Conservation (phyloP, 2,113 vertebrate species). For the Gallinago media region DNA sequence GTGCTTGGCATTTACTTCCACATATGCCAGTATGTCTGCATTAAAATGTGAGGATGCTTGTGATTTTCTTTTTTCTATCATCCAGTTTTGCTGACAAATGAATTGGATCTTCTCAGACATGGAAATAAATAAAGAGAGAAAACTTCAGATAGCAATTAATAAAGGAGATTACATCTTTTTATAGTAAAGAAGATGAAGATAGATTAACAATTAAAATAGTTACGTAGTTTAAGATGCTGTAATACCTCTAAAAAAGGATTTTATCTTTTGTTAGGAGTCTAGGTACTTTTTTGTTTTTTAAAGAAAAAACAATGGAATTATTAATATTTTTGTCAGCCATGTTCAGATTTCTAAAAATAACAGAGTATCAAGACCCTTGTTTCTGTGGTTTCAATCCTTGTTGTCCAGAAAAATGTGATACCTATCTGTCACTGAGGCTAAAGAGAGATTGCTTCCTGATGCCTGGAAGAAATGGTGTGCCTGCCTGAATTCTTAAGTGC, state of each 20-base stretch:
- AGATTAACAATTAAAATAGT: background rate
- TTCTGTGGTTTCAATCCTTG: background rate
- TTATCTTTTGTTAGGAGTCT: background rate
- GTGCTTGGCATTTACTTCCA: background rate
- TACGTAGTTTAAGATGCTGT: background rate
- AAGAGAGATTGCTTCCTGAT: background rate
- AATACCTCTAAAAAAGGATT: background rate
- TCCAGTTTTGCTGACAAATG: slow-evolving; percentile 10
- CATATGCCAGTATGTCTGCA: background rate
- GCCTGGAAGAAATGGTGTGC: background rate
- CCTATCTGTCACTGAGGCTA: background rate
- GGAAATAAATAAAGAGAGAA: slow-evolving; percentile 37
- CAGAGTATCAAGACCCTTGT: background rate
- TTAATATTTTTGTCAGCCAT: background rate
- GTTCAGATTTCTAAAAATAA: background rate
- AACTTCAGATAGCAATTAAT: background rate
- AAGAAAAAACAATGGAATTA: background rate
- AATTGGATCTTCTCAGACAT: slow-evolving; percentile 32
- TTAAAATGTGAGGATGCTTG: slow-evolving; percentile 31
- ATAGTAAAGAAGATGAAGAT: background rate
- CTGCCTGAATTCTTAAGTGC: background rate
- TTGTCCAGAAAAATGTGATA: slow-evolving; percentile 28
- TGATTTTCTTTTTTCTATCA: slow-evolving; percentile 20
- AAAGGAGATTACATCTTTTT: background rate
- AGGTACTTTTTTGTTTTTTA: background rate